Conservation (phyloP, 1,140 invertebrate species). For the Chironomus striatipennis region DNA sequence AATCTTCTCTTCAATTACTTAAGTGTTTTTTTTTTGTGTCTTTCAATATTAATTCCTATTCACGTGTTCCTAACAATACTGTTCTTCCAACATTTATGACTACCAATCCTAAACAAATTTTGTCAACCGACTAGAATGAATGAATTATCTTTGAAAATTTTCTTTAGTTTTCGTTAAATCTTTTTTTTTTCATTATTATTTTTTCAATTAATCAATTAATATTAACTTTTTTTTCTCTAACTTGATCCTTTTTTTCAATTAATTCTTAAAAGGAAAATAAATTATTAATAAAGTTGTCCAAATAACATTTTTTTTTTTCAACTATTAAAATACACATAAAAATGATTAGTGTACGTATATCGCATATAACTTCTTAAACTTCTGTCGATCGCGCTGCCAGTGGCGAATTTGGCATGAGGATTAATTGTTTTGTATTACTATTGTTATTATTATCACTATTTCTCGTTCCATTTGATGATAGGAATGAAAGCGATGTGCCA, state of each 20-base stretch:
- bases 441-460: not conserved
- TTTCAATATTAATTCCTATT: not conserved
- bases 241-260: not conserved
- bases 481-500: conserved; percentile 75
- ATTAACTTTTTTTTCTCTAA: not conserved
- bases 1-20: not conserved
- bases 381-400: not conserved
- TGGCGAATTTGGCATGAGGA: not conserved
- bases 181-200: too few species aligned
- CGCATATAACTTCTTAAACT: not conserved
- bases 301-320: too few species aligned
- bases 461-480: conserved; percentile 10
- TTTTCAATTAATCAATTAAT: not conserved
- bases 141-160: conserved; percentile 3
- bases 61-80: not conserved
- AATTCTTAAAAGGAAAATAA: not conserved
- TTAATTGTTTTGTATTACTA: not conserved
- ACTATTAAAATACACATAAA: too few species aligned
- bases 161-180: not conserved
- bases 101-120: not conserved
- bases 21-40: not conserved
- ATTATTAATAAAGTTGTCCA: not conserved
- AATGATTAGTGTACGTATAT: too few species aligned
- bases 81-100: not conserved
- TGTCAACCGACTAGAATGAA: conserved; percentile 12